Percentiles rank a stretch among this genome's conserved stretches.
These are phyloP conservation scores for Emydura subglobosa DNA, from an alignment of 2,113 vertebrate species.

Conservation along the genomic window DNA sequence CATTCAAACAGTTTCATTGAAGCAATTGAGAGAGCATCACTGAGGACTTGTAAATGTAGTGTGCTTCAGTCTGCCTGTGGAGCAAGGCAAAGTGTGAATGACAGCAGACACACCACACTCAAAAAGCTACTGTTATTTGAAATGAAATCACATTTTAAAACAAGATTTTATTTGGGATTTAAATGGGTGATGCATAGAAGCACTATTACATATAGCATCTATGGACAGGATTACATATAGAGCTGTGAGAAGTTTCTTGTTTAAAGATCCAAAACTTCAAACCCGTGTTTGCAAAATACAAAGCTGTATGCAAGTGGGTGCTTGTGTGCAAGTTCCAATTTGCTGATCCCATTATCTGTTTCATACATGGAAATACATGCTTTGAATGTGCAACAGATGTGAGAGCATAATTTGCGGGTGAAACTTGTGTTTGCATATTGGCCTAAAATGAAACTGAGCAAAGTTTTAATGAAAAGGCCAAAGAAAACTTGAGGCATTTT, in stretches of 20 bases:
- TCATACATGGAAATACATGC: neutral
- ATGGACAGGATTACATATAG: neutral
- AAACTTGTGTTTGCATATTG: neutral
- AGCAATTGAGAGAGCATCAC: conserved; percentile 22
- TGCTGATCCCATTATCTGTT: neutral
- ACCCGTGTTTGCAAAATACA: neutral
- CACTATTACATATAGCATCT: neutral
- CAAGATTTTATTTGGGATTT: neutral
- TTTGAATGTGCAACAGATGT: neutral
- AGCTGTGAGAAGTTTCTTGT: neutral
- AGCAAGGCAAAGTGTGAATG: neutral
- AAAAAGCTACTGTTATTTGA: conserved; percentile 3
- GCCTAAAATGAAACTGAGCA: neutral
- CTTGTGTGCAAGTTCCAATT: neutral
- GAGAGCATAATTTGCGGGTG: neutral
- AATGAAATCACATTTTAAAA: neutral
- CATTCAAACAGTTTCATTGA: conserved; percentile 48
- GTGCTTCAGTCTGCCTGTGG: conserved; percentile 35
- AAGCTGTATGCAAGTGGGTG: neutral
- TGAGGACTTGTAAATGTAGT: conserved; percentile 49
- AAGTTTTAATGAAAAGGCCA: neutral
- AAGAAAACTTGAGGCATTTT: neutral
- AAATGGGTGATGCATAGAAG: neutral
- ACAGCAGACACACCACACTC: neutral
- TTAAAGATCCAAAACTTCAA: neutral